Evolutionary conservation across 1,140 invertebrate species (phyloP).

Genomic region (Myzus persicae): DNA sequence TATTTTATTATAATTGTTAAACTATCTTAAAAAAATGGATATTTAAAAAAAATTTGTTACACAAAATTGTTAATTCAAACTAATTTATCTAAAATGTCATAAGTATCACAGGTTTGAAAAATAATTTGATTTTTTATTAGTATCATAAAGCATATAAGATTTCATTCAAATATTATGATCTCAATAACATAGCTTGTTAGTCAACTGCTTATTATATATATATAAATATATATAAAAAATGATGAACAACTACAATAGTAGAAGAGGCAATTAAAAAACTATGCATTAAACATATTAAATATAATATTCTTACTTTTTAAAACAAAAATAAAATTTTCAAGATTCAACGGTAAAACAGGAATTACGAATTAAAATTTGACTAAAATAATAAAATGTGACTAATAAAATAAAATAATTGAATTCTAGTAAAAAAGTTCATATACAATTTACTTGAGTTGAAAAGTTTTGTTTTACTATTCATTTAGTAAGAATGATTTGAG

Average conservation of each 20-base stretch:
- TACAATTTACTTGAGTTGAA: background rate
- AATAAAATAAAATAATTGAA: background rate
- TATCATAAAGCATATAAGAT: background rate
- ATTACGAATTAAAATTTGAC: background rate
- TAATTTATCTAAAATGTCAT: constrained; percentile 15
- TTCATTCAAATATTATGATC: background rate
- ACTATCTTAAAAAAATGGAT: background rate
- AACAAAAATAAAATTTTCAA: constrained; percentile 3
- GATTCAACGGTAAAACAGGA: background rate
- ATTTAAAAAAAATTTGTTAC: background rate
- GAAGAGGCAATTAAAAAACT: constrained; percentile 1
- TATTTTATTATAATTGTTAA: background rate
- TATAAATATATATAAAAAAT: background rate
- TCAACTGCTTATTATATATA: background rate
- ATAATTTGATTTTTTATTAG: constrained; percentile 9
- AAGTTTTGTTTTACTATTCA: background rate
- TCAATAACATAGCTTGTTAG: background rate
- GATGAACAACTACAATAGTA: background rate
- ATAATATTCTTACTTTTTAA: background rate
- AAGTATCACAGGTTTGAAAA: constrained; percentile 1
- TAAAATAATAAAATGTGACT: background rate
- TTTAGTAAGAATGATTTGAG: background rate
- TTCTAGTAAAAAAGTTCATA: background rate
- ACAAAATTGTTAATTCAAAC: background rate
- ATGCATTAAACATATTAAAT: background rate